These are phyloP conservation scores for Hippocampus mohnikei DNA, from an alignment of 2,113 vertebrate species.

Conservation along the genomic window DNA sequence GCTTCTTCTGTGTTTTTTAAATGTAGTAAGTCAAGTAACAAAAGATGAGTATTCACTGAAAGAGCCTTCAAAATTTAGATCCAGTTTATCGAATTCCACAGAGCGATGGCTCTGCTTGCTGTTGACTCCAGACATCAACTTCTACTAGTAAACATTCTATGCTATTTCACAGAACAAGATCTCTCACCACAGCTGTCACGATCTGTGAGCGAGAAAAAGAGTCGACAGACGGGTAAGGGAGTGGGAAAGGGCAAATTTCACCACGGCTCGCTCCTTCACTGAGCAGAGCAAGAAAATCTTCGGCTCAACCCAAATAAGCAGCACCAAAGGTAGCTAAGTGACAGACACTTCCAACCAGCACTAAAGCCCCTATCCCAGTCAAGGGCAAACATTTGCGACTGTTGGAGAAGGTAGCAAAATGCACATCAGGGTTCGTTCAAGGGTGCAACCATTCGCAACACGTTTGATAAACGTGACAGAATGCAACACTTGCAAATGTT, in stretches of 20 bases:
- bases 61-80: neutral
- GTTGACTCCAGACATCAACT: slow-evolving; percentile 28
- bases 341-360: neutral
- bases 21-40: slow-evolving; percentile 7
- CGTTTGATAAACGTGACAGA: too few species aligned
- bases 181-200: slow-evolving; percentile 62
- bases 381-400: too few species aligned
- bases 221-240: slow-evolving; percentile 45
- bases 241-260: slow-evolving; percentile 66
- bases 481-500: too few species aligned
- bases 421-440: too few species aligned
- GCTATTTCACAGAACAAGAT: slow-evolving; percentile 67
- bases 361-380: too few species aligned
- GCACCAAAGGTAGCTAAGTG: neutral
- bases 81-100: slow-evolving; percentile 39
- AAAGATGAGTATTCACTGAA: neutral
- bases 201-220: slow-evolving; percentile 60
- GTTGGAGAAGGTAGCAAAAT: too few species aligned
- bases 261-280: slow-evolving; percentile 58
- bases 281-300: slow-evolving; percentile 42
- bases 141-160: slow-evolving; percentile 68
- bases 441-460: too few species aligned
- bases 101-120: slow-evolving; percentile 31
- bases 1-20: slow-evolving; percentile 12
- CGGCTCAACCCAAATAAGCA: slow-evolving; percentile 1